Evolutionary conservation across 1,140 invertebrate species (phyloP).

Genomic region (Muscidifurax raptorellus): DNA sequence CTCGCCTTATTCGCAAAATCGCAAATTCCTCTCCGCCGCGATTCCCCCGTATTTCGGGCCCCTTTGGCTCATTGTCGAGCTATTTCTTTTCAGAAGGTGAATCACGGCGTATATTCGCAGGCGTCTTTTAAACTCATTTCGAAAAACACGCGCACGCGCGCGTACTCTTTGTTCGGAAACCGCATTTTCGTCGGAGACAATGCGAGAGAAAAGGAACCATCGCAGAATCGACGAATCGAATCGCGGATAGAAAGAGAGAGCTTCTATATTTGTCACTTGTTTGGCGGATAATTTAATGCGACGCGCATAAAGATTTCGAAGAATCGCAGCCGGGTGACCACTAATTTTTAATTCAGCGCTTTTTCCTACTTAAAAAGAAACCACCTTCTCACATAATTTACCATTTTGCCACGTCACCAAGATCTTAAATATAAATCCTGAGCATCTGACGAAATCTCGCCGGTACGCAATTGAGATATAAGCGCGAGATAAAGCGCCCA

Average conservation of each 20-base stretch:
- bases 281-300: background rate
- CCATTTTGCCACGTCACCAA: conserved; percentile 17
- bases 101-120: background rate
- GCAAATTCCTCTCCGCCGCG: background rate
- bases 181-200: too few species aligned
- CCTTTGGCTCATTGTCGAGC: background rate
- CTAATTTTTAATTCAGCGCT: conserved; percentile 15
- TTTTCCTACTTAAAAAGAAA: background rate
- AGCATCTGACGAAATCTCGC: conserved; percentile 40
- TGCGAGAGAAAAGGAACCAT: too few species aligned
- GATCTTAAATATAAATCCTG: conserved; percentile 51
- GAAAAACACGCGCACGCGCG: background rate
- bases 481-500: conserved; percentile 40
- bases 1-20: background rate
- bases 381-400: conserved; percentile 41
- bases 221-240: too few species aligned
- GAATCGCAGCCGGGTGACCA: conserved; percentile 6
- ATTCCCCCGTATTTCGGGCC: background rate
- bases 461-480: conserved; percentile 42
- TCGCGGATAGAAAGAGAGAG: background rate
- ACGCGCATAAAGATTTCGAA: conserved; percentile 14
- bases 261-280: background rate
- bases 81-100: conserved; percentile 2
- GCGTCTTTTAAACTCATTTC: background rate
- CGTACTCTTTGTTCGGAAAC: background rate